phyloP scores from a whole-genome alignment of 2,888 invertebrate genomes.

The Proisotoma minuta region DNA sequence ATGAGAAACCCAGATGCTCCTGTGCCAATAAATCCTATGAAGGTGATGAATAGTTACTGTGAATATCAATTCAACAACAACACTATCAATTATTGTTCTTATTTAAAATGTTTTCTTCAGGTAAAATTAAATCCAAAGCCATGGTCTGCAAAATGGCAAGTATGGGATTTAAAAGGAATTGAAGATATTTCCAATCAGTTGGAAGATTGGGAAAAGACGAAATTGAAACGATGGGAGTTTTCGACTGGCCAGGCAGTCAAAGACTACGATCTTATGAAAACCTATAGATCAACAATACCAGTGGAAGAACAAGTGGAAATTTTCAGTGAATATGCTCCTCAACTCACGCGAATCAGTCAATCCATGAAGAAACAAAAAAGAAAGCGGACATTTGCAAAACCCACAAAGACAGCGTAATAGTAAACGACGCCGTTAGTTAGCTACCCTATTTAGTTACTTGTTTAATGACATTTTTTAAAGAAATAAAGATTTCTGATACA shows the following conservation, averaged over 20 bases:
- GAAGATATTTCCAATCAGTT: conserved; percentile 52
- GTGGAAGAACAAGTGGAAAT: conserved; percentile 82
- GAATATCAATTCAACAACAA: no score
- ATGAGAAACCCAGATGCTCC: conserved; percentile 68
- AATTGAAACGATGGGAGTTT: conserved; percentile 49
- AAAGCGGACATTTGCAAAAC: conserved; percentile 60
- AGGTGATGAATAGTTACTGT: no score
- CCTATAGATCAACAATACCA: conserved; percentile 78
- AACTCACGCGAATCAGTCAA: conserved; percentile 67
- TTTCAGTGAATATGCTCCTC: conserved; percentile 73
- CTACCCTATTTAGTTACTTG: background rate
- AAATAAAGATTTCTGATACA: no score
- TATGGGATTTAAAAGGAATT: conserved; percentile 69
- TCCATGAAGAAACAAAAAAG: conserved; percentile 61
- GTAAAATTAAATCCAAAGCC: conserved; percentile 62
- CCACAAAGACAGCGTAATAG: conserved; percentile 60
- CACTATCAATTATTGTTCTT: no score
- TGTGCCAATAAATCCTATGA: conserved; percentile 71
- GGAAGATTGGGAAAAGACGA: conserved; percentile 45
- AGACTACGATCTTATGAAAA: conserved; percentile 89
- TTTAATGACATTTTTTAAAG: background rate
- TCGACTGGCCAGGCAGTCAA: conserved; percentile 64
- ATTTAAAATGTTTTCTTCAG: conserved; percentile 48
- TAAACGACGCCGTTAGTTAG: no score
- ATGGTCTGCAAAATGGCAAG: conserved; percentile 88